Evolutionary conservation across 2,888 invertebrate genomes (phyloP).

Genomic region (Hoplodrina blanda): DNA sequence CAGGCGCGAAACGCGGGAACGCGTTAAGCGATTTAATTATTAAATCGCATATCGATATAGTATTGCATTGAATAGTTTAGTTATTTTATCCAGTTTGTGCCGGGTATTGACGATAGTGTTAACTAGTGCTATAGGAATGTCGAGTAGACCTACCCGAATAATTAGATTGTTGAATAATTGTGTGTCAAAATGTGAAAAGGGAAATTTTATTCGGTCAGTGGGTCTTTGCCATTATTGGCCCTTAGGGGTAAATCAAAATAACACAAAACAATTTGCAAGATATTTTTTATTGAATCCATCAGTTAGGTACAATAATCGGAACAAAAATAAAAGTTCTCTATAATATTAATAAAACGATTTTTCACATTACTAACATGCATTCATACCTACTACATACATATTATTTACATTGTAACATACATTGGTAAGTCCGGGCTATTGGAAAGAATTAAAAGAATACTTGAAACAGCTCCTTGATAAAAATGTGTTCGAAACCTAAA

Average conservation of each 20-base stretch:
- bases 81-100: too few species aligned
- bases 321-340: slow-evolving; percentile 72
- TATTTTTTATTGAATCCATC: slow-evolving; percentile 60
- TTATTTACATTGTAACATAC: slow-evolving; percentile 55
- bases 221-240: too few species aligned
- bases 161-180: too few species aligned
- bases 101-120: too few species aligned
- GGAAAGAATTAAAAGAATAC: neutral
- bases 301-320: slow-evolving; percentile 63
- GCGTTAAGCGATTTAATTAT: neutral
- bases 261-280: slow-evolving; percentile 19
- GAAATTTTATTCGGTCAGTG: too few species aligned
- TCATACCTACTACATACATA: slow-evolving; percentile 38
- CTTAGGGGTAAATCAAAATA: neutral
- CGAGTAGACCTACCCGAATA: too few species aligned
- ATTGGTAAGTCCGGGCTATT: slow-evolving; percentile 52
- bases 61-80: too few species aligned
- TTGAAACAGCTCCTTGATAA: neutral
- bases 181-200: too few species aligned
- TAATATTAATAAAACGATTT: slow-evolving; percentile 67
- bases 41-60: too few species aligned
- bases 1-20: neutral
- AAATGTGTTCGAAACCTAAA: too few species aligned
- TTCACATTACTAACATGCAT: slow-evolving; percentile 64
- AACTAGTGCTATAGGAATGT: too few species aligned